A percentile compares a stretch with the other conserved stretches of the same genome.
Conservation (phyloP, 2,113 vertebrate genomes). For the Microcebus ravelobensis region DNA sequence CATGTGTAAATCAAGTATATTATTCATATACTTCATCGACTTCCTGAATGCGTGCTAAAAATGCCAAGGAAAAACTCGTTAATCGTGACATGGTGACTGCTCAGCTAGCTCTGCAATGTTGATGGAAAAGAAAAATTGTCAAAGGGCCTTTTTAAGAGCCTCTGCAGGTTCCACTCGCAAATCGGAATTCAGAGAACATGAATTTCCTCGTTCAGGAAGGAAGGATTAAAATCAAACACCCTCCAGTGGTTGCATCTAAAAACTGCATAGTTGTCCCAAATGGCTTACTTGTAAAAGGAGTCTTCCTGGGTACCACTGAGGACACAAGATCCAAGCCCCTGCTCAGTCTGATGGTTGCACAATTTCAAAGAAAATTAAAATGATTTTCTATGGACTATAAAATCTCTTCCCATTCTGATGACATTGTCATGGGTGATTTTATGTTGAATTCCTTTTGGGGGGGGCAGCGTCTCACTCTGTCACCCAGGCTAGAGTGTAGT, state of each 20-base stretch:
- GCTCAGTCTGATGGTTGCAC: neutral
- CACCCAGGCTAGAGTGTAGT: no score
- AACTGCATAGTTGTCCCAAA: conserved; percentile 73
- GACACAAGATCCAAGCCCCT: neutral
- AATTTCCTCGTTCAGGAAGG: conserved; percentile 70
- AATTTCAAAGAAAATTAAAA: conserved; percentile 43
- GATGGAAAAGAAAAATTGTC: conserved; percentile 79
- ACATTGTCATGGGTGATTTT: neutral
- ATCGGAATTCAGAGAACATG: conserved; percentile 76
- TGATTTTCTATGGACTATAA: neutral
- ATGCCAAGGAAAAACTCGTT: conserved; percentile 79
- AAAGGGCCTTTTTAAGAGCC: conserved; percentile 78
- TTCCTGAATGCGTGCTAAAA: conserved; percentile 80
- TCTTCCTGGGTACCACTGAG: conserved; percentile 29
- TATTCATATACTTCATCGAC: conserved; percentile 79
- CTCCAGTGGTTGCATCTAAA: conserved; percentile 85
- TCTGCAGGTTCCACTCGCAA: conserved; percentile 69
- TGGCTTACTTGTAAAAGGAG: conserved; percentile 53
- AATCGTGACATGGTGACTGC: conserved; percentile 79
- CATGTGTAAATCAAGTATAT: conserved; percentile 82
- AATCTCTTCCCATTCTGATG: neutral
- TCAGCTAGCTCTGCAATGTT: conserved; percentile 78
- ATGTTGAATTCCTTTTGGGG: neutral
- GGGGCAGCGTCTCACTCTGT: no score
- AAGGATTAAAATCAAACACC: conserved; percentile 83